A percentile compares a stretch with the other conserved stretches of the same genome.
Evolutionary conservation across 2,888 invertebrate genomes (phyloP).

Genomic region (Syrista parreyssii): DNA sequence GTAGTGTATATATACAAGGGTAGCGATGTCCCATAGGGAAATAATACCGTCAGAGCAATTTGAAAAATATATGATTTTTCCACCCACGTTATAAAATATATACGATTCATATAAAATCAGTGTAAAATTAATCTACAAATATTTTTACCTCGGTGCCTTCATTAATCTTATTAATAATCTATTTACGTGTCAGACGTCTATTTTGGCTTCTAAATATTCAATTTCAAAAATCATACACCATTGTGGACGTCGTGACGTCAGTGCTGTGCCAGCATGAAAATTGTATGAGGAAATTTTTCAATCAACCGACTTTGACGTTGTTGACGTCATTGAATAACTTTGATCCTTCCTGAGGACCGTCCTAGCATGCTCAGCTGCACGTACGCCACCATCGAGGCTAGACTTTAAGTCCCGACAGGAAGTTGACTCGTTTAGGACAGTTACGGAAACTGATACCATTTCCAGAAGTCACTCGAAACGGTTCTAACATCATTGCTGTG

Average conservation of each 20-base stretch:
- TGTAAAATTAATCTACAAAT: not conserved
- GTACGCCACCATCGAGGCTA: not conserved
- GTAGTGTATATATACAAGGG: not conserved
- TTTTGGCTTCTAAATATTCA: no score
- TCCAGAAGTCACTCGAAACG: not conserved
- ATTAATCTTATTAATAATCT: not conserved
- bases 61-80: not conserved
- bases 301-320: not conserved
- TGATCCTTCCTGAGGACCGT: not conserved
- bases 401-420: not conserved
- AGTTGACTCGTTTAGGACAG: not conserved
- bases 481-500: not conserved
- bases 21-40: not conserved
- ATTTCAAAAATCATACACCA: not conserved
- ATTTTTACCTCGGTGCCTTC: not conserved
- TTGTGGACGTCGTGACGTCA: not conserved
- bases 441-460: not conserved
- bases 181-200: no score
- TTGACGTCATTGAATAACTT: slow-evolving; percentile 1
- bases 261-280: not conserved
- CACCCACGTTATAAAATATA: not conserved
- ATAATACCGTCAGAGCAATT: not conserved
- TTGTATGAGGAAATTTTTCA: not conserved
- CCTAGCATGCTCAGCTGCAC: not conserved
- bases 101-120: not conserved